Conservation (phyloP, 64 coral and sea anemone species). For the Actinia equina region DNA sequence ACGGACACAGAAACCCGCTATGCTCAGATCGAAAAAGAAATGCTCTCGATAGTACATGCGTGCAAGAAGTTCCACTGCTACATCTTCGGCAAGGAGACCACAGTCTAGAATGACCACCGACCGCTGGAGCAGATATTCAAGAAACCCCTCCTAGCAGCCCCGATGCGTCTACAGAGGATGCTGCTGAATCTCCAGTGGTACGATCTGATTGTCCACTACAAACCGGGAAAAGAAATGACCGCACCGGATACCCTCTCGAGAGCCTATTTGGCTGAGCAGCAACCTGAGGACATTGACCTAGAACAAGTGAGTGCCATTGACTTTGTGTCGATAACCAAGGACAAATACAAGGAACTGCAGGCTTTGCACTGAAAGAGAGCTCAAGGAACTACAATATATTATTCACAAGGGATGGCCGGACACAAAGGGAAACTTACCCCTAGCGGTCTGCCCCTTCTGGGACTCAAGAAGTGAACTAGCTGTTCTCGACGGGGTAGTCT, state of each 20-base stretch:
- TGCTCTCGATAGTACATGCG: slow-evolving; percentile 19
- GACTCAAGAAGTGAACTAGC: slow-evolving; percentile 46
- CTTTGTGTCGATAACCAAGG: slow-evolving; percentile 30
- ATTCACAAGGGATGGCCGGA: slow-evolving; percentile 17
- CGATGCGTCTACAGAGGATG: slow-evolving; percentile 48
- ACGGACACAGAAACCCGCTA: slow-evolving; percentile 5
- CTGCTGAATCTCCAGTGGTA: slow-evolving; percentile 44
- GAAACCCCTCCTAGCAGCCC: slow-evolving; percentile 37
- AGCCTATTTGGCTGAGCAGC: not conserved
- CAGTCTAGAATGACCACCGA: slow-evolving; percentile 30
- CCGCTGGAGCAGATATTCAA: slow-evolving; percentile 26
- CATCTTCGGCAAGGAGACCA: slow-evolving; percentile 41
- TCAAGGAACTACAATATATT: slow-evolving; percentile 10
- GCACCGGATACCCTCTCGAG: not conserved
- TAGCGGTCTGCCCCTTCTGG: slow-evolving; percentile 8
- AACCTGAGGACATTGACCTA: not conserved
- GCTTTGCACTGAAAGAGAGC: slow-evolving; percentile 5
- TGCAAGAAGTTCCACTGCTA: slow-evolving; percentile 42
- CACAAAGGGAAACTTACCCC: not conserved
- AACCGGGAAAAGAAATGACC: slow-evolving; percentile 30
- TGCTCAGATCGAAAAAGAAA: slow-evolving; percentile 33
- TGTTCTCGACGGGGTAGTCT: slow-evolving; percentile 31
- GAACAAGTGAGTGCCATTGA: not conserved
- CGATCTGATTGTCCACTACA: slow-evolving; percentile 41
- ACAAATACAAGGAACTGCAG: not conserved